These are phyloP conservation scores for Pachymerium ferrugineum DNA, from an alignment of 2,888 invertebrate genomes.

Conservation along the genomic window DNA sequence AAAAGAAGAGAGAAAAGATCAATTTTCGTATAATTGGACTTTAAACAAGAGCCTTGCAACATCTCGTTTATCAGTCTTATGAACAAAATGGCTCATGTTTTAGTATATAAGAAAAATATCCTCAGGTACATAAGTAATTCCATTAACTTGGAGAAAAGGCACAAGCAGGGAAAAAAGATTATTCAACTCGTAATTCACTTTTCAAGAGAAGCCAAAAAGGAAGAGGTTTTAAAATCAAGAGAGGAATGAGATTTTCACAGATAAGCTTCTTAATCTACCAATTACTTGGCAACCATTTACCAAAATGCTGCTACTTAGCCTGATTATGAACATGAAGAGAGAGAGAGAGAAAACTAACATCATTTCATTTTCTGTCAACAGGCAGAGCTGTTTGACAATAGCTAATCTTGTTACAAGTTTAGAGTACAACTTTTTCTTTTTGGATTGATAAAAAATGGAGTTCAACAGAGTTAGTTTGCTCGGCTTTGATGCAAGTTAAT, in stretches of 20 bases:
- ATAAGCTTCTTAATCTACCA: conserved; percentile 21
- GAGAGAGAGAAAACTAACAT: background rate
- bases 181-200: conserved; percentile 18
- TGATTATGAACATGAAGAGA: conserved; percentile 5
- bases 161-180: background rate
- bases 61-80: background rate
- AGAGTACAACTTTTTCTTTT: too few relatives aligned
- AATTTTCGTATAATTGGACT: background rate
- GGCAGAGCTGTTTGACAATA: background rate
- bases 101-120: background rate
- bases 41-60: background rate
- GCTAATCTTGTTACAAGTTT: too few relatives aligned
- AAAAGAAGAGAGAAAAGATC: background rate
- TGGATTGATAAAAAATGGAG: too few relatives aligned
- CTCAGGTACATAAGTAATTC: conserved; percentile 11
- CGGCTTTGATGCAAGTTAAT: too few relatives aligned
- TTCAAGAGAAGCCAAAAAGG: conserved; percentile 1
- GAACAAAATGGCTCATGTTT: background rate
- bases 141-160: background rate
- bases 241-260: conserved; percentile 4
- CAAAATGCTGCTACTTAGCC: conserved; percentile 5
- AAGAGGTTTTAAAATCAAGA: conserved; percentile 10
- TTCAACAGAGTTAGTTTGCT: too few relatives aligned
- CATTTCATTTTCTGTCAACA: background rate
- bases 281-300: conserved; percentile 21